Percentiles rank a stretch among this genome's conserved stretches.
These are phyloP conservation scores for Lerema accius DNA, from an alignment of 1,140 invertebrate species.

Conservation along the genomic window DNA sequence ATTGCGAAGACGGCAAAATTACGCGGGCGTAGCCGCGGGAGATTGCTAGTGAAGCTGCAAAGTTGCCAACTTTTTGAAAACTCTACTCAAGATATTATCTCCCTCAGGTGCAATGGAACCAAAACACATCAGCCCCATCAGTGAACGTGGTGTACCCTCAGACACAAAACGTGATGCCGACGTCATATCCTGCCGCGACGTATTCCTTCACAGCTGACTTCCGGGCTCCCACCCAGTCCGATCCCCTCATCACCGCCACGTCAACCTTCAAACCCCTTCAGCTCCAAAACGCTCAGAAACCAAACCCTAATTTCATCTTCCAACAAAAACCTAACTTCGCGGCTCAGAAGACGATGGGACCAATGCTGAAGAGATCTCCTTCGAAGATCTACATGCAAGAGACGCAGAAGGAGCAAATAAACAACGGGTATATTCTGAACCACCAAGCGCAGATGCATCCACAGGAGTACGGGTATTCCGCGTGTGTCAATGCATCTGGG, in stretches of 20 bases:
- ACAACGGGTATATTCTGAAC: constrained; percentile 61
- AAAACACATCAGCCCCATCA: constrained; percentile 81
- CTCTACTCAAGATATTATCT: too few species aligned
- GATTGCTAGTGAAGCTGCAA: too few species aligned
- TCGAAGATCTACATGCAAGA: constrained; percentile 67
- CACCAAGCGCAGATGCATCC: constrained; percentile 66
- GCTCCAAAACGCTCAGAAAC: constrained; percentile 70
- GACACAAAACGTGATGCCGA: constrained; percentile 83
- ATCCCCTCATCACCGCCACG: constrained; percentile 76
- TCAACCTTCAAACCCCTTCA: constrained; percentile 78
- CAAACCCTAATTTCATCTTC: constrained; percentile 65
- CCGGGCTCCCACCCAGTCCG: constrained; percentile 83
- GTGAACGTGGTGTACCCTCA: constrained; percentile 85
- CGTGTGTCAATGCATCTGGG: constrained; percentile 63
- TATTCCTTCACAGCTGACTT: constrained; percentile 92
- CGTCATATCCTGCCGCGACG: constrained; percentile 85
- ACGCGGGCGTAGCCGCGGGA: too few species aligned
- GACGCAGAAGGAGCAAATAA: constrained; percentile 60
- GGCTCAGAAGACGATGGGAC: constrained; percentile 55
- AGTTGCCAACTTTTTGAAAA: too few species aligned
- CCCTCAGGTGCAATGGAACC: constrained; percentile 86
- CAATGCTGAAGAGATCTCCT: constrained; percentile 60
- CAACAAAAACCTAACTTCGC: constrained; percentile 66
- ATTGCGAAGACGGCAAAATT: too few species aligned
- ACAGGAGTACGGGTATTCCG: constrained; percentile 68